Base-by-base conservation (phyloP, 2,113 vertebrate species). In the Tenrec ecaudatus region DNA sequence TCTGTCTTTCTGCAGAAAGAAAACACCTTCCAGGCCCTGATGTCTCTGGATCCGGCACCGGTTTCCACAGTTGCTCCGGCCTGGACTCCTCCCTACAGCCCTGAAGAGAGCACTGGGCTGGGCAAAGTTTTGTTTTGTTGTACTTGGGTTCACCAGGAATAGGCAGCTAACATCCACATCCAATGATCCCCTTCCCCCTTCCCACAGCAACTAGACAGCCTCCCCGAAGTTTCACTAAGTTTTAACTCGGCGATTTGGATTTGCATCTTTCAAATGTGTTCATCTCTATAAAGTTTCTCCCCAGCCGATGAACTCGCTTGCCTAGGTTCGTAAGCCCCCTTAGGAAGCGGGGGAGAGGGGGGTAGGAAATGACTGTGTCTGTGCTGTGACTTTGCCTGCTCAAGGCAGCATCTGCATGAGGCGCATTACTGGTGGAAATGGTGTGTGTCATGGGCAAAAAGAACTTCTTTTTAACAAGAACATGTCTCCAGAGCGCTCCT, bases 401-500 rank as follows among this genome's bases (percentile, higher is more conserved):
- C 16, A 2, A 15, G 2, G 1, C 31, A 1, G 87, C 3, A 0
- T 92, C 64, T 95, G 86, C 88, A 94, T 62, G 66, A 92, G 86
- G 76, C 80, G 95, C 88, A 80, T 95, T 94, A 90, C 92, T 96
- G 95, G 83, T 86, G 73, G 92, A 96, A 95, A 93, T 95, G 94
- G 92, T 97, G 94, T 93, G 93, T 94, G 93, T 82, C 53, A n/a
- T 11, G 33, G 80, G 66, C 93, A 94, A 96, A 97, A 96, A 95
- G 95, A 96, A 93, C 91, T 90, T 94, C 47, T 53, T 93, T 91
- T 96, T 79, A 88, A 93, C 95, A 95, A 96, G 88, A 94, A 95
- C 47, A 62, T 86, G 79, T 95, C 93, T 91, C 40, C 40, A 3
- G 6, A 71, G 2, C 86, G 43, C 92, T 95, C 90, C 83, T 88